A percentile compares a stretch with the other conserved stretches of the same genome.
These are phyloP conservation scores for Cryptomyrus ogoouensis DNA, from an alignment of 2,113 vertebrate genomes.

Conservation along the genomic window DNA sequence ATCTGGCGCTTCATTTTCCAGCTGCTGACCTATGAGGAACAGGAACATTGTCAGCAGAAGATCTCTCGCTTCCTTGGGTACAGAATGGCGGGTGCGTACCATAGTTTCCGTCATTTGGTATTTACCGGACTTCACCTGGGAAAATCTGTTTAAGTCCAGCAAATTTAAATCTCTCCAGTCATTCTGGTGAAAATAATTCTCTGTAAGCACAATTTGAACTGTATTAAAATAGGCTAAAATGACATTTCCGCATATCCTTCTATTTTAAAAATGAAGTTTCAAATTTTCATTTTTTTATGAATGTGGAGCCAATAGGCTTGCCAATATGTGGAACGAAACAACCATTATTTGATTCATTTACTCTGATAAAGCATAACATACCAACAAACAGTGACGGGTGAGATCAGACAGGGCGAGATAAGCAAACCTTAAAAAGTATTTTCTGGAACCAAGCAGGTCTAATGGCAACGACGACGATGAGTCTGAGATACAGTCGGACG, in stretches of 20 bases:
- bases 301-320: not conserved
- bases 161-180: not conserved
- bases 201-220: not conserved
- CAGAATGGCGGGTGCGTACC: slow-evolving; percentile 67
- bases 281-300: not conserved
- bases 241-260: not conserved
- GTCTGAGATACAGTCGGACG: not conserved
- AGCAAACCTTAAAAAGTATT: not conserved
- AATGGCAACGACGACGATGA: not conserved
- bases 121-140: not conserved
- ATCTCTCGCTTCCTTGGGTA: slow-evolving; percentile 91
- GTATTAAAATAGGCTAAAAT: not conserved
- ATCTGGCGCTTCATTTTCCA: slow-evolving; percentile 98
- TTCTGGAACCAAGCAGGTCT: not conserved
- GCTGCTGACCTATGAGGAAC: slow-evolving; percentile 92
- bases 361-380: not conserved
- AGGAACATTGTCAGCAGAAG: slow-evolving; percentile 93
- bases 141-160: not conserved
- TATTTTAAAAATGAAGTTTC: not conserved
- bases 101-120: not conserved
- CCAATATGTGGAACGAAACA: not conserved
- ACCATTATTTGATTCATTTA: not conserved
- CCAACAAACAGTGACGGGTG: not conserved
- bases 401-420: not conserved
- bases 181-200: not conserved